Evolutionary conservation across 92 coral and sea anemone genomes (phyloP), one percentile per base, ranked within the genome.

Genomic region (Meandrina meandrites): DNA sequence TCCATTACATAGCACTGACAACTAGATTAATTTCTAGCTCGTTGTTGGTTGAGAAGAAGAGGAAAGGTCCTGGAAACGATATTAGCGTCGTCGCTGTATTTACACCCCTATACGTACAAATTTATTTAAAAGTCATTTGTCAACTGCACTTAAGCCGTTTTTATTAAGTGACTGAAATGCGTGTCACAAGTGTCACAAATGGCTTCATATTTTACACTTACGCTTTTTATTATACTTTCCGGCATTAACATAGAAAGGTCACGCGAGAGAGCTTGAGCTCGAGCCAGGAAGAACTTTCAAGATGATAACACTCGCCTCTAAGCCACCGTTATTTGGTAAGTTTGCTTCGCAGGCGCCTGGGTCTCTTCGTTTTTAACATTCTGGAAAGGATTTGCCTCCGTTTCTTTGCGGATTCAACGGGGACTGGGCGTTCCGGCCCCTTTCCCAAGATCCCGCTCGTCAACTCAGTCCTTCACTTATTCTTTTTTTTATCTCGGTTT

Each of bases 291-390:
- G 75, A 64, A 85, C 67, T 45, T 97, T 30, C 78, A 91, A 81
- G 89, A 87, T 97, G 93, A 95, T 86, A 40, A 95, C 99, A 69
- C 80, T 93, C 27, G 93, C 99, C 17, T 67, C 86, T 76, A 87
- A 90, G 37, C 99, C 99, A 14, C 99, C 99, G 1, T 66, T 97
- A 71, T 97, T 95, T 77, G 99, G 99, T 97, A 91, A 87, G 97
- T 86, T 4, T 27, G 31, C 14, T 27, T 1, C 9, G 1, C 7
- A 8, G 2, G 1, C 4, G 18, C 47, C 24, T 16, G 17, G 14
- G 76, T n/a, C 30, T 22, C 69, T 24, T 62, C 13, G 6, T 62
- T 62, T 13, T 62, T n/a, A 14, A 14, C 5, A 62, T 22, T 8
- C 30, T 62, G 31, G 30, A 1, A 62, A 62, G 13, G 31, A 24